These are phyloP conservation scores for Dipus sagitta DNA, from an alignment of 2,797 vertebrate species.

Conservation along the genomic window DNA sequence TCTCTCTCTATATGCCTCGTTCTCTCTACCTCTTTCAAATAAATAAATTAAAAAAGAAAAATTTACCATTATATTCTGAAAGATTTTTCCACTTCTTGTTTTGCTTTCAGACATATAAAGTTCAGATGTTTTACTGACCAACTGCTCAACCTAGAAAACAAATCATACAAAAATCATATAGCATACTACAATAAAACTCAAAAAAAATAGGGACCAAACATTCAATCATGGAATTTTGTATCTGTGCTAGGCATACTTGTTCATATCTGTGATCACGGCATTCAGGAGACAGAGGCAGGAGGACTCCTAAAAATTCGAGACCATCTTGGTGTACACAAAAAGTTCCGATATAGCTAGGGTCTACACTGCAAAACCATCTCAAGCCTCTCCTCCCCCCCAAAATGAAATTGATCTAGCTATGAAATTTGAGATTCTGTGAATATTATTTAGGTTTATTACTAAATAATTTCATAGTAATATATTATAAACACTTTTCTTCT, in stretches of 20 bases:
- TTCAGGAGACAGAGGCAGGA: neutral
- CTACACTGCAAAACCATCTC: too few species aligned
- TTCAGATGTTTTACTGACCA: slow-evolving; percentile 88
- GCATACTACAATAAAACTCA: slow-evolving; percentile 25
- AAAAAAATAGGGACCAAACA: slow-evolving; percentile 45
- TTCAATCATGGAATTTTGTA: slow-evolving; percentile 56
- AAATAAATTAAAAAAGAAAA: too few species aligned
- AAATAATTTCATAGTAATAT: slow-evolving; percentile 54
- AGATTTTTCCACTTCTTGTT: slow-evolving; percentile 92
- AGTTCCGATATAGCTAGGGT: neutral
- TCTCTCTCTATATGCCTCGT: too few species aligned
- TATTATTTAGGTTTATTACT: slow-evolving; percentile 38
- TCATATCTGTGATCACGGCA: neutral
- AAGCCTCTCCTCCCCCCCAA: too few species aligned
- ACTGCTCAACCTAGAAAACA: slow-evolving; percentile 84
- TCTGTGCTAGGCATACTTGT: neutral
- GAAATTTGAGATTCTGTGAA: neutral
- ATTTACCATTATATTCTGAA: slow-evolving; percentile 84
- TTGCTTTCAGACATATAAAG: slow-evolving; percentile 88
- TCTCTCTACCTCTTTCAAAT: too few species aligned
- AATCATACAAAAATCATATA: slow-evolving; percentile 57
- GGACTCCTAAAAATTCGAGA: neutral
- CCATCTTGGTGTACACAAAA: neutral
- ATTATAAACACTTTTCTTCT: slow-evolving; percentile 34
- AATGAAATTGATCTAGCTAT: neutral